A percentile compares a stretch with the other conserved stretches of the same genome.
These are phyloP conservation scores for Griposia aprilina DNA, from an alignment of 2,888 invertebrate genomes.

Conservation along the genomic window DNA sequence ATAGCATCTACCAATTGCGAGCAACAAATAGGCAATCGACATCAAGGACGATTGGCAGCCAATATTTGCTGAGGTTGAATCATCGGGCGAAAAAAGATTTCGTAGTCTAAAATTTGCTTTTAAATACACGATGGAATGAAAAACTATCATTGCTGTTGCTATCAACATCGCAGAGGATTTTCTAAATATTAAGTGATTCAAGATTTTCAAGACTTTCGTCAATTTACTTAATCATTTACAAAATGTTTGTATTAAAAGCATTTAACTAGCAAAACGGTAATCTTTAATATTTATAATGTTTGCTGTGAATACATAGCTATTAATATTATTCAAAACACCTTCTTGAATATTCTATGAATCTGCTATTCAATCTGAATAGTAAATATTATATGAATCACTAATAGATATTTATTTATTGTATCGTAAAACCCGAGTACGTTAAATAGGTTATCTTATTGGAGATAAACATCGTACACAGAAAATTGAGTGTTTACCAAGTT, in stretches of 20 bases:
- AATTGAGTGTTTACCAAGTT: conserved; percentile 17
- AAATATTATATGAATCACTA: conserved; percentile 49
- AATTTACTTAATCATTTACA: neutral
- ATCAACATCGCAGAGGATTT: neutral
- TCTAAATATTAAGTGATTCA: neutral
- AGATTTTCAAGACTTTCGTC: neutral
- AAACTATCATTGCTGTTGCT: neutral
- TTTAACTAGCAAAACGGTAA: conserved; percentile 3
- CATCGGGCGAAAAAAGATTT: conserved; percentile 30
- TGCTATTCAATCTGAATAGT: conserved; percentile 37
- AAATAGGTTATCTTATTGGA: conserved; percentile 42
- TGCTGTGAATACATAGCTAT: neutral
- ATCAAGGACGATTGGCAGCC: conserved; percentile 52
- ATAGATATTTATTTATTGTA: conserved; percentile 51
- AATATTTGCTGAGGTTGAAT: conserved; percentile 51
- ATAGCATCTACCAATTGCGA: conserved; percentile 60
- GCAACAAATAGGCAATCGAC: conserved; percentile 45
- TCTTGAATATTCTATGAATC: conserved; percentile 46
- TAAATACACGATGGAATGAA: conserved; percentile 9
- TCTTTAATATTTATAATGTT: conserved; percentile 14
- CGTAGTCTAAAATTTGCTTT: neutral
- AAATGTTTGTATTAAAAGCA: neutral
- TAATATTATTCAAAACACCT: conserved; percentile 34
- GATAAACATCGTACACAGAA: conserved; percentile 33
- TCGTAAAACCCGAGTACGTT: conserved; percentile 30